Conservation (phyloP, 2,888 invertebrate genomes). For the Sisyra nigra region DNA sequence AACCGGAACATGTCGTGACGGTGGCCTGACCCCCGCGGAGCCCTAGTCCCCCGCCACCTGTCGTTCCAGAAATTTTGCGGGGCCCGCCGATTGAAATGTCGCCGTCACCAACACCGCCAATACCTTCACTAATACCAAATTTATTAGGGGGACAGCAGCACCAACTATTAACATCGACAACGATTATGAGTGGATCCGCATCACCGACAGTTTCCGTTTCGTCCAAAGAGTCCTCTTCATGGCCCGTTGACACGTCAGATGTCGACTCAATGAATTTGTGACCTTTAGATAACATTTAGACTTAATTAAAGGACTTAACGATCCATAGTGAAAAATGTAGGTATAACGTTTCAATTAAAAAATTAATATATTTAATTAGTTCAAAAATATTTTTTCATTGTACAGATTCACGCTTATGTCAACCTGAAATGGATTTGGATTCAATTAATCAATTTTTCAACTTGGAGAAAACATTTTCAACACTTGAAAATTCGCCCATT, state of each 20-base stretch:
- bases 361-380: too few species aligned
- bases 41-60: constrained; percentile 33
- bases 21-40: constrained; percentile 52
- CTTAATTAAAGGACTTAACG: constrained; percentile 1
- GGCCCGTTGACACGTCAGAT: constrained; percentile 20
- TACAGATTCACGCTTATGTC: too few species aligned
- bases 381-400: too few species aligned
- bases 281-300: constrained; percentile 22
- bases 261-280: constrained; percentile 17
- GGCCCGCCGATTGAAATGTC: constrained; percentile 21
- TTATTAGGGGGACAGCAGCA: not conserved
- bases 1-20: constrained; percentile 45
- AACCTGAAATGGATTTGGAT: too few species aligned
- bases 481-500: too few species aligned
- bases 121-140: constrained; percentile 10
- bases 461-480: too few species aligned
- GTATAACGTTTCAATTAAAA: too few species aligned
- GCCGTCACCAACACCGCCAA: constrained; percentile 23
- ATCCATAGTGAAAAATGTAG: too few species aligned
- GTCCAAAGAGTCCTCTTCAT: constrained; percentile 12
- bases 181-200: constrained; percentile 9
- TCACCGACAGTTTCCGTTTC: constrained; percentile 4
- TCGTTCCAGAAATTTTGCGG: constrained; percentile 24
- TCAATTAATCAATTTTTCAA: too few species aligned
- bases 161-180: not conserved